These are phyloP conservation scores for Cygnus atratus DNA, from an alignment of 2,113 vertebrate genomes.

Conservation along the genomic window DNA sequence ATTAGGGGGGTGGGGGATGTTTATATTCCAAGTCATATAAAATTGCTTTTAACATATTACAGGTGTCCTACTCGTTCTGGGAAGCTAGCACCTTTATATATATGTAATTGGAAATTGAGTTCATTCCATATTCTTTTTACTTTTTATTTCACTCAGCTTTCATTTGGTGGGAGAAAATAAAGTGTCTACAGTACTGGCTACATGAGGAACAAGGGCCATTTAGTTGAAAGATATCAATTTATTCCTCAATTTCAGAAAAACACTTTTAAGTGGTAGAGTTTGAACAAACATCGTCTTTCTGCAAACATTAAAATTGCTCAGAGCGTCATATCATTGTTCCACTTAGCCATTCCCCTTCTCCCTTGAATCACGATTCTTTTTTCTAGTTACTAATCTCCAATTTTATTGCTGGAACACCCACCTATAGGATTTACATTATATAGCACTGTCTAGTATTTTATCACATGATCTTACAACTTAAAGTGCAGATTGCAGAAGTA, in stretches of 20 bases:
- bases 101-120: background rate
- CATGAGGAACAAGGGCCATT: background rate
- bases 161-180: background rate
- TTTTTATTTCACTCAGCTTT: background rate
- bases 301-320: background rate
- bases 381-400: background rate
- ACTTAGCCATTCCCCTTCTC: background rate
- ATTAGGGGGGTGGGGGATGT: background rate
- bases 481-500: background rate
- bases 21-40: background rate
- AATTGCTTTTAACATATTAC: background rate
- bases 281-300: background rate
- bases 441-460: background rate
- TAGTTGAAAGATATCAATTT: background rate
- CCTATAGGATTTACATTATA: background rate
- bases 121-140: background rate
- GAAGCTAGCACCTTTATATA: background rate
- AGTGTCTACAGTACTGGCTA: background rate
- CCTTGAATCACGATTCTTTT: background rate
- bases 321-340: background rate
- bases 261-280: background rate
- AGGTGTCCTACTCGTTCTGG: background rate
- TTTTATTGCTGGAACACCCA: background rate
- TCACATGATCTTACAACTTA: background rate
- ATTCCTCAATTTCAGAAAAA: background rate